Conservation (phyloP, 2,888 invertebrate genomes). For the Nebria salina region DNA sequence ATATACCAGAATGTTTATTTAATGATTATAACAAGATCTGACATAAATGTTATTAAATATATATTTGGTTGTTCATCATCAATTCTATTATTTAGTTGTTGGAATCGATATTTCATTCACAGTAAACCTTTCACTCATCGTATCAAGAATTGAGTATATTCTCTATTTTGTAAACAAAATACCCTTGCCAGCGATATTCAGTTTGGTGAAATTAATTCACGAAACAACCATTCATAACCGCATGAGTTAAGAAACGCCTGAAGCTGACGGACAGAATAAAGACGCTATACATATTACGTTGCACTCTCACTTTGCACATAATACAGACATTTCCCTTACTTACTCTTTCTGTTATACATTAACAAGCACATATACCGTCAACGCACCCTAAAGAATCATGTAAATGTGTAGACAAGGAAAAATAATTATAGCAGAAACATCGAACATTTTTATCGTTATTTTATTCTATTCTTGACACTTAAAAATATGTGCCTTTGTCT, state of each 20-base stretch:
- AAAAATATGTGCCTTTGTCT: neutral
- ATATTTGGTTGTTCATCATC: neutral
- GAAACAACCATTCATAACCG: constrained; percentile 14
- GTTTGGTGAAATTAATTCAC: constrained; percentile 18
- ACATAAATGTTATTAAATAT: no score
- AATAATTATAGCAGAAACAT: neutral
- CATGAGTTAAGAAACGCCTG: constrained; percentile 20
- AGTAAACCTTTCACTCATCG: neutral
- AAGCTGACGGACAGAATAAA: constrained; percentile 18
- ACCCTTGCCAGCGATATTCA: neutral
- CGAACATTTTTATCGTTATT: neutral
- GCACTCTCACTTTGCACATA: neutral
- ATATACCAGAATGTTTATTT: no score
- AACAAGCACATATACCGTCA: neutral
- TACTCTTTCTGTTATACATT: neutral
- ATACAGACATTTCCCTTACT: neutral
- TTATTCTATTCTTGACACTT: neutral
- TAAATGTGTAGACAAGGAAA: neutral
- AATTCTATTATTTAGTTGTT: neutral
- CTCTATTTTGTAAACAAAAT: neutral
- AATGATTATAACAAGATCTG: no score
- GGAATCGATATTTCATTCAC: neutral
- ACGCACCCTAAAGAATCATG: neutral
- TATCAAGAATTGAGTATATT: neutral
- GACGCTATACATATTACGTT: neutral